Evolutionary conservation across 2,888 invertebrate genomes (phyloP).

Genomic region (Tipula helvola): DNA sequence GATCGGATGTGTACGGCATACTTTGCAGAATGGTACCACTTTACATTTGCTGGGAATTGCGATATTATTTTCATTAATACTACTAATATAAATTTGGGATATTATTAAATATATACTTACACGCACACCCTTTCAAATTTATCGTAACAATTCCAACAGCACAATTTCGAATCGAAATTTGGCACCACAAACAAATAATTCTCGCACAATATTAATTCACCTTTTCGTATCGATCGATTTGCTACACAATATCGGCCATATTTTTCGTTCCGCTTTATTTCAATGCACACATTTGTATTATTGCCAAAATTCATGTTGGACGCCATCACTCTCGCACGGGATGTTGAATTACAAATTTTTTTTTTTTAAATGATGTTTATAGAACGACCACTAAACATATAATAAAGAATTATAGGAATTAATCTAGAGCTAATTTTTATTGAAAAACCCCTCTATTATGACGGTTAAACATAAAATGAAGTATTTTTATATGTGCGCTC

Average conservation of each 20-base stretch:
- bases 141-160: slow-evolving; percentile 43
- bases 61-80: too few relatives aligned
- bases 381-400: too few relatives aligned
- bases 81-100: too few relatives aligned
- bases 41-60: slow-evolving; percentile 36
- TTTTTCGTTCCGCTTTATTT: neutral
- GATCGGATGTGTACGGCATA: slow-evolving; percentile 37
- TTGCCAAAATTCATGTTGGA: neutral
- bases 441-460: too few relatives aligned
- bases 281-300: neutral
- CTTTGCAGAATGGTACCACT: slow-evolving; percentile 41
- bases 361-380: too few relatives aligned
- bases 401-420: too few relatives aligned
- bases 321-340: neutral
- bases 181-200: slow-evolving; percentile 44
- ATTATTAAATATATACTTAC: slow-evolving; percentile 21
- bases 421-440: too few relatives aligned
- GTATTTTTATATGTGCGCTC: too few relatives aligned
- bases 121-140: slow-evolving; percentile 31
- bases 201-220: slow-evolving; percentile 45
- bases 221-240: slow-evolving; percentile 39
- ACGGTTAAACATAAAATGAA: too few relatives aligned
- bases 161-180: slow-evolving; percentile 39
- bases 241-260: slow-evolving; percentile 41
- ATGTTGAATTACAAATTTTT: too few relatives aligned